Conservation (phyloP, 2,113 vertebrate genomes). For the Maylandia zebra region DNA sequence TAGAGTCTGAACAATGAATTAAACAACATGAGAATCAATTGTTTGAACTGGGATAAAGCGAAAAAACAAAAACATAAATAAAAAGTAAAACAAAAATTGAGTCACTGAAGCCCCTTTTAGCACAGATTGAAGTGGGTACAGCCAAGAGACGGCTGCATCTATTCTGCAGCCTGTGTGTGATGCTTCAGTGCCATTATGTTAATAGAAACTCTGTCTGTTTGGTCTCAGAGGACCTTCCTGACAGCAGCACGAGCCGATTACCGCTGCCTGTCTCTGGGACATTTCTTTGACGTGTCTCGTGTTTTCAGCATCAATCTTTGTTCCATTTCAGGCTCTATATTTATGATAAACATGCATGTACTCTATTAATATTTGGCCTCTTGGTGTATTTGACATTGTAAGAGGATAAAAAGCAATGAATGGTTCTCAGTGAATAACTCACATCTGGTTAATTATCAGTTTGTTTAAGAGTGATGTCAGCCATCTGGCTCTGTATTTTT, state of each 20-base stretch:
- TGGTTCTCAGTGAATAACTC: neutral
- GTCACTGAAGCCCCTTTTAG: neutral
- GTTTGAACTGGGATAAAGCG: neutral
- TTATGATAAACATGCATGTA: neutral
- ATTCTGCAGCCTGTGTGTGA: constrained; percentile 7
- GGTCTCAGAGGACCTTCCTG: constrained; percentile 27
- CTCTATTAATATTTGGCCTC: neutral
- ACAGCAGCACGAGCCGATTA: constrained; percentile 34
- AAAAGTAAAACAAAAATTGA: neutral
- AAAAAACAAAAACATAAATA: neutral
- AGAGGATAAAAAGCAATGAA: neutral
- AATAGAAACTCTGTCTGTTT: constrained; percentile 32
- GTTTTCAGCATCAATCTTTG: neutral
- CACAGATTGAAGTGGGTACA: neutral
- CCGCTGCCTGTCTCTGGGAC: constrained; percentile 14
- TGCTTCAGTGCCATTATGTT: constrained; percentile 38
- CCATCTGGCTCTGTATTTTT: neutral
- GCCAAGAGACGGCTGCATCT: neutral
- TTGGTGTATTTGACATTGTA: neutral
- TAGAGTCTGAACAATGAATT: neutral
- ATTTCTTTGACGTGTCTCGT: neutral
- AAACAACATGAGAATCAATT: neutral
- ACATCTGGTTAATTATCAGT: neutral
- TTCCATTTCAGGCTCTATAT: neutral
- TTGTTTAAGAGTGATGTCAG: neutral